These are phyloP conservation scores for Microctonus hyperodae DNA, from an alignment of 2,888 invertebrate species.

Conservation along the genomic window DNA sequence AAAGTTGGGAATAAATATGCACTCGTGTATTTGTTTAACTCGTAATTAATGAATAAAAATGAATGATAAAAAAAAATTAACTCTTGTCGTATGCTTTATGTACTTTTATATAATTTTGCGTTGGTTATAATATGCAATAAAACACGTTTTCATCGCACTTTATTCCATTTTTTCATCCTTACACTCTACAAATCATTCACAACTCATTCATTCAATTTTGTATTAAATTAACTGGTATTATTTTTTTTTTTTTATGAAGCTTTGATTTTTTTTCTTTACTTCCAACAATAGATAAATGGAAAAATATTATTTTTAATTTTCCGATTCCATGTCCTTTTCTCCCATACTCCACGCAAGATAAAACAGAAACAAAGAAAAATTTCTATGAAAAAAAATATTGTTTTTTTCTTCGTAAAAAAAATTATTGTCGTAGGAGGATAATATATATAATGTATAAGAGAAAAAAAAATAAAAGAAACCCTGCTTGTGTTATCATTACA, in stretches of 20 bases:
- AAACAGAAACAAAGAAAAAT: not conserved
- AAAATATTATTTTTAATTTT: slow-evolving; percentile 16
- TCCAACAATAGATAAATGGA: not conserved
- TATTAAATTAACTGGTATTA: not conserved
- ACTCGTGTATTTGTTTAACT: slow-evolving; percentile 47
- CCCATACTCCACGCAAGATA: not conserved
- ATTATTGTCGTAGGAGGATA: not conserved
- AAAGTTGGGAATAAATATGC: slow-evolving; percentile 27
- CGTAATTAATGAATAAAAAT: not conserved
- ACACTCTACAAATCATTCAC: not conserved
- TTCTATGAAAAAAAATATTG: not conserved
- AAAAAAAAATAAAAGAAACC: slow-evolving; percentile 5
- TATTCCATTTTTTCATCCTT: not conserved
- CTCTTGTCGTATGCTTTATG: not conserved
- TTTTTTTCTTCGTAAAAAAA: not conserved
- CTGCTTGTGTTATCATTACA: slow-evolving; percentile 49
- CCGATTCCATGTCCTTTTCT: slow-evolving; percentile 6
- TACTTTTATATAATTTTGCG: not conserved
- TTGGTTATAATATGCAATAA: not conserved
- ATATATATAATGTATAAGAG: not conserved
- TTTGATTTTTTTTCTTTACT: not conserved
- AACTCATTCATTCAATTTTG: not conserved
- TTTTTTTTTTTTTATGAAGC: not conserved
- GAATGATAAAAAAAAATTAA: not conserved
- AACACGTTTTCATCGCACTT: not conserved